A percentile compares a stretch with the other conserved stretches of the same genome.
Conservation (phyloP, 2,888 invertebrate genomes). For the Eupeodes latifasciatus region DNA sequence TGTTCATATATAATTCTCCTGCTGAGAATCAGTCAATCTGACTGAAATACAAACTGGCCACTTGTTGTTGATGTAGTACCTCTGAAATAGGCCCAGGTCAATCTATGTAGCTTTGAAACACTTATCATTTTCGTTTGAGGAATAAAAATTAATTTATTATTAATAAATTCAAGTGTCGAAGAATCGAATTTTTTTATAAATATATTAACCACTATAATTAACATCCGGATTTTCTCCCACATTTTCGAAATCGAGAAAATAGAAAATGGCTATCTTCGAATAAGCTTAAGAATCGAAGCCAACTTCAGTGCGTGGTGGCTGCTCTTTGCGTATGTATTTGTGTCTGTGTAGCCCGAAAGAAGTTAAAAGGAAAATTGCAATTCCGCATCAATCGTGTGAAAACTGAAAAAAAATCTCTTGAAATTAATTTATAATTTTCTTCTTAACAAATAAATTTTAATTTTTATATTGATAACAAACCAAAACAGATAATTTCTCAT, state of each 20-base stretch:
- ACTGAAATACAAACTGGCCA: too few relatives aligned
- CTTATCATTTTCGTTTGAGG: too few relatives aligned
- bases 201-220: not conserved
- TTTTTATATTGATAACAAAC: conserved; percentile 49
- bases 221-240: conserved; percentile 40
- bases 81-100: too few relatives aligned
- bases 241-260: conserved; percentile 34
- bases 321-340: conserved; percentile 59
- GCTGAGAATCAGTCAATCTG: too few relatives aligned
- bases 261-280: conserved; percentile 47
- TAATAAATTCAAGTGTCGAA: not conserved
- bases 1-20: too few relatives aligned
- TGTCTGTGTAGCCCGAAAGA: conserved; percentile 69
- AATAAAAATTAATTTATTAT: not conserved
- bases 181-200: not conserved
- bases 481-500: conserved; percentile 45
- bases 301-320: conserved; percentile 69
- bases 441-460: conserved; percentile 56
- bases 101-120: too few relatives aligned
- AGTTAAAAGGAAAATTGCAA: conserved; percentile 73
- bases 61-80: too few relatives aligned
- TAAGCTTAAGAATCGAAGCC: conserved; percentile 17
- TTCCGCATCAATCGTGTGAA: conserved; percentile 75
- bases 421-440: conserved; percentile 60
- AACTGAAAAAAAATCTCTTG: conserved; percentile 61